Conservation (phyloP, 2,797 vertebrate species). For the Decapterus maruadsi region DNA sequence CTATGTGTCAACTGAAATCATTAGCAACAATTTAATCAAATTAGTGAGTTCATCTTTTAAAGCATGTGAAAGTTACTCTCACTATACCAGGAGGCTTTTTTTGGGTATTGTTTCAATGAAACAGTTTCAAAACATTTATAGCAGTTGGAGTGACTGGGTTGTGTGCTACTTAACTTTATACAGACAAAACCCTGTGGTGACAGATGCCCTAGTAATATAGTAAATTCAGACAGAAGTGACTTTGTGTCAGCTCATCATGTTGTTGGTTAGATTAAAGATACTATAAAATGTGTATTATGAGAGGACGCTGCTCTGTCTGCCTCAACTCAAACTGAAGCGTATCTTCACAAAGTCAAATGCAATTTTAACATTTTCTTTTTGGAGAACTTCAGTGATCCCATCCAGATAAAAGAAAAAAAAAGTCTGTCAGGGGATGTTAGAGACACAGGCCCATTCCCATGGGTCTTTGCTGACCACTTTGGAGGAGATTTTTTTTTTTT, state of each 20-base stretch:
- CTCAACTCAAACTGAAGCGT: not conserved
- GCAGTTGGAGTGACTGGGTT: not conserved
- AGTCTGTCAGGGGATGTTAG: constrained; percentile 23
- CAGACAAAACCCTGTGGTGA: constrained; percentile 19
- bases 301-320: not conserved
- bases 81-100: not conserved
- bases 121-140: not conserved
- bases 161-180: constrained; percentile 12
- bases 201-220: constrained; percentile 29
- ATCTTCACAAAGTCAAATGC: not conserved
- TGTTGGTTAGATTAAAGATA: constrained; percentile 1
- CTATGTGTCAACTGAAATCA: not conserved
- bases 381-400: not conserved
- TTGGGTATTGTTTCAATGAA: constrained; percentile 3
- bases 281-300: constrained; percentile 3
- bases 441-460: constrained; percentile 1
- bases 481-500: constrained; percentile 47
- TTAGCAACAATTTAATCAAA: not conserved
- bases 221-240: constrained; percentile 29
- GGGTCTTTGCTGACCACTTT: constrained; percentile 35
- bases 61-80: not conserved
- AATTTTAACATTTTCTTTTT: constrained; percentile 5
- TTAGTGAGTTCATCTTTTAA: not conserved
- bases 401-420: constrained; percentile 9
- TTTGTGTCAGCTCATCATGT: constrained; percentile 1